These are phyloP conservation scores for Micronycteris hirsuta DNA, from an alignment of 2,113 vertebrate species.

Conservation along the genomic window DNA sequence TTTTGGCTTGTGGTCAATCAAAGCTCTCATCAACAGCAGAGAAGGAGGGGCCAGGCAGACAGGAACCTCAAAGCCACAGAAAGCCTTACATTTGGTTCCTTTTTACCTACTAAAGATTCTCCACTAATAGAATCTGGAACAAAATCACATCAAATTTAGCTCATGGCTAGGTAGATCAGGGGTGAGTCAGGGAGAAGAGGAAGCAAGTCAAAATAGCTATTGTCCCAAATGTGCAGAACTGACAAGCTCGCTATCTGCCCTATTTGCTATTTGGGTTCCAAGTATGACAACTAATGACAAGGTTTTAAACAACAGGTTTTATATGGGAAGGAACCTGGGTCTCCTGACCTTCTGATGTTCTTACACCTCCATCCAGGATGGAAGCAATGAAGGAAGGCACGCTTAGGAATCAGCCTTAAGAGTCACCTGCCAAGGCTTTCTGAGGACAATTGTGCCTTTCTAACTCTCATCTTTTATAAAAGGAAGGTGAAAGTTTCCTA, in stretches of 20 bases:
- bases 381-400: background rate
- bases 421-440: background rate
- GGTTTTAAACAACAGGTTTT: background rate
- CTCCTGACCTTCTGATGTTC: background rate
- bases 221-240: background rate
- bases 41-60: background rate
- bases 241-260: background rate
- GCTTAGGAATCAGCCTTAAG: background rate
- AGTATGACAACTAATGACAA: background rate
- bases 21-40: background rate
- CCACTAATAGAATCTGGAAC: conserved; percentile 15
- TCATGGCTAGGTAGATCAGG: conserved; percentile 5
- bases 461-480: background rate
- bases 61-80: conserved; percentile 4
- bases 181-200: conserved; percentile 38
- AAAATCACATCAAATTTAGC: conserved; percentile 14
- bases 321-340: background rate
- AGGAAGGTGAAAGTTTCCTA: background rate
- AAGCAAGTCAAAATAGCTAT: background rate
- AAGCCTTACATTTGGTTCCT: background rate
- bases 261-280: conserved; percentile 30
- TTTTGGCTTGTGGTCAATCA: background rate
- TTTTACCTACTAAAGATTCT: background rate
- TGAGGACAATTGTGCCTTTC: background rate
- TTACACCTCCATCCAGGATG: background rate